Base-by-base conservation (phyloP, 2,113 vertebrate species). In the Forbesichthys papilliferus region DNA sequence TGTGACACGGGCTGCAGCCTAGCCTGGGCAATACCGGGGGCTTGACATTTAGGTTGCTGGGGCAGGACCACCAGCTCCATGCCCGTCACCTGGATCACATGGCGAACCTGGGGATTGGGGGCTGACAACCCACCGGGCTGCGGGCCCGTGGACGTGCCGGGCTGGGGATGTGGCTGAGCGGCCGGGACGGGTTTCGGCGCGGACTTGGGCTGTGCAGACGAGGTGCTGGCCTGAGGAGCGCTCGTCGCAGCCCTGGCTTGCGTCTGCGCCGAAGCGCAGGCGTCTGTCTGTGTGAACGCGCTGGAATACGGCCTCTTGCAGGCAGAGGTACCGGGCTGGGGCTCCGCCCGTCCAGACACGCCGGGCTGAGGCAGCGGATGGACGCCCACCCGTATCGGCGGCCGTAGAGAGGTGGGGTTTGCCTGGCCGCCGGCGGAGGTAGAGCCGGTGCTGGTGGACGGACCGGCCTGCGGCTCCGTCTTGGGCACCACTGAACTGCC, bases 181-280 rank as follows among this genome's bases (percentile, higher is more conserved):
- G 77, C 76, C 11, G 79, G 78, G 49, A 74, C 42, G 1, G 86
- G 77, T 65, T 77, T 75, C 48, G 82, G 56, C 52, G 57, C 66
- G 11, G 53, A 27, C 56, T 75, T 74, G 11, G 13, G 13, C 51
- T 70, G 57, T 71, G 79, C 82, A 70, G 82, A 80, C 12, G 87
- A 87, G 49, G 80, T 79, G 33, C 84, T 81, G 51, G 86, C 80
- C 81, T 86, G 85, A 81, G 74, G 82, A 68, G 52, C 53, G 59
- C 77, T 80, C 20, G 69, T 58, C 61, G 55, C 52, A 1, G 79
- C 71, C 58, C 36, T 69, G 48, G 75, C 64, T 69, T 66, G 63
- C 68, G 75, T 71, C 34, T 73, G 64, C 52, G 63, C 58, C 27
- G 65, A 84, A 51, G 70, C 73, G 56, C 16, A 47, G 1, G 64